Evolutionary conservation across 2,888 invertebrate species (phyloP), one percentile per base, ranked within the genome.

Genomic region (Marasmarcha lunaedactyla): DNA sequence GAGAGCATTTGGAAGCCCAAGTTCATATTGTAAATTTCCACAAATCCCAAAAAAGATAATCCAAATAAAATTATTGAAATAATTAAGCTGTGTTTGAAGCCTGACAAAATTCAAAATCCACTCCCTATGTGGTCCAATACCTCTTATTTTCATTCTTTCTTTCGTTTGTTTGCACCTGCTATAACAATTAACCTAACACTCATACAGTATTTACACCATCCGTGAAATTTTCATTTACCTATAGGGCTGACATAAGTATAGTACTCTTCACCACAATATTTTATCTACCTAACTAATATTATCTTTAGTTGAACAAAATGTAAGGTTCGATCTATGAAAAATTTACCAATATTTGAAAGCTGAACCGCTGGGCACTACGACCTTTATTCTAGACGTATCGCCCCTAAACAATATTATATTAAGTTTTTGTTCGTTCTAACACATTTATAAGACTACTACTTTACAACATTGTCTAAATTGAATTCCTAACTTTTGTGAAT

Each of bases 311-410:
- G 61, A 58, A 52, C 49, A 48, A 68, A 69, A 71, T 68, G 65
- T 73, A 71, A 66, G 74, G 62, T 68, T 67, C 64, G 59, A 57
- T 59, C 63, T 72, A 71, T 57, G 11, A 11, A 51, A 49, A 55
- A 51, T 49, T 54, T 57, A 68, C 81, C 81, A 81, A 83, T 83
- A 83, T 83, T 83, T 58, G 81, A 83, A 83, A 83, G 81, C 81
- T 83, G 81, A 71, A 79, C 78, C 61, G 71, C 63, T 66, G 63
- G 55, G 54, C 58, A 57, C 74, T 76, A 78, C 63, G 46, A 50
- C 63, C 58, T 57, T 70, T 77, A 73, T 61, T 46, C 71, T 77
- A 76, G 60, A 64, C 66, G 69, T 71, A 60, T 64, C 71, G 53
- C 64, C 53, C 58, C 66, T 72, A 67, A 66, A 61, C 54, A 49